phyloP scores from a whole-genome alignment of 2,888 invertebrate genomes.

The Carcina quercana region DNA sequence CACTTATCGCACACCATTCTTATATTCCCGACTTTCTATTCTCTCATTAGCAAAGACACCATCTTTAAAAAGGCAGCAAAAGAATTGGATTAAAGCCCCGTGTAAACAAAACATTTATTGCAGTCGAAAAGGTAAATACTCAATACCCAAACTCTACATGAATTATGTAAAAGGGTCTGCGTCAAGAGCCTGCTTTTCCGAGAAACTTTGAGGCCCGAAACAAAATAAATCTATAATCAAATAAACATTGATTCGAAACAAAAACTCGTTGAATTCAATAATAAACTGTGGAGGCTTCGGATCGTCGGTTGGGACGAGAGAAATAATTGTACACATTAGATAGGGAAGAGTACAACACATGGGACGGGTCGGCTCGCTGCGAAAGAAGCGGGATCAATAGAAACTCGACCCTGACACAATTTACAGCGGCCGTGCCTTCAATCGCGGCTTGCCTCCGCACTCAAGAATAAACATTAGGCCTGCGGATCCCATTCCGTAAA shows the following conservation, averaged over 20 bases:
- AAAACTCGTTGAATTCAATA: slow-evolving; percentile 7
- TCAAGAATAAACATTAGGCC: slow-evolving; percentile 58
- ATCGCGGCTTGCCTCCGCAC: slow-evolving; percentile 39
- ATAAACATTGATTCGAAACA: too few species aligned
- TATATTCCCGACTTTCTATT: too few species aligned
- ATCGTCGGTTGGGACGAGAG: slow-evolving; percentile 18
- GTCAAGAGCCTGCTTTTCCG: slow-evolving; percentile 2
- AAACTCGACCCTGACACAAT: slow-evolving; percentile 66
- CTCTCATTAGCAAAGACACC: too few species aligned
- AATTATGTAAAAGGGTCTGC: slow-evolving; percentile 10
- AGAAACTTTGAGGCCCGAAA: neutral
- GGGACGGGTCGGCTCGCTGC: slow-evolving; percentile 41
- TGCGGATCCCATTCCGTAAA: slow-evolving; percentile 39
- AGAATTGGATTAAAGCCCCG: too few species aligned
- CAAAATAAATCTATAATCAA: slow-evolving; percentile 5
- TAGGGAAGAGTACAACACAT: slow-evolving; percentile 43
- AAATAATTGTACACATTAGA: slow-evolving; percentile 40
- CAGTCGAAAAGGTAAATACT: too few species aligned
- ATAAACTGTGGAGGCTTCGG: slow-evolving; percentile 1
- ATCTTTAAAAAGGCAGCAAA: too few species aligned
- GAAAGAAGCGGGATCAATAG: slow-evolving; percentile 67
- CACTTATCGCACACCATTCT: too few species aligned
- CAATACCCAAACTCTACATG: slow-evolving; percentile 6
- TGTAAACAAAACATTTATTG: too few species aligned
- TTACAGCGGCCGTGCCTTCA: slow-evolving; percentile 54